Evolutionary conservation across 1,140 invertebrate genomes (phyloP), one percentile per base, ranked within the genome.

Genomic region (Rhyacophila brunnea): DNA sequence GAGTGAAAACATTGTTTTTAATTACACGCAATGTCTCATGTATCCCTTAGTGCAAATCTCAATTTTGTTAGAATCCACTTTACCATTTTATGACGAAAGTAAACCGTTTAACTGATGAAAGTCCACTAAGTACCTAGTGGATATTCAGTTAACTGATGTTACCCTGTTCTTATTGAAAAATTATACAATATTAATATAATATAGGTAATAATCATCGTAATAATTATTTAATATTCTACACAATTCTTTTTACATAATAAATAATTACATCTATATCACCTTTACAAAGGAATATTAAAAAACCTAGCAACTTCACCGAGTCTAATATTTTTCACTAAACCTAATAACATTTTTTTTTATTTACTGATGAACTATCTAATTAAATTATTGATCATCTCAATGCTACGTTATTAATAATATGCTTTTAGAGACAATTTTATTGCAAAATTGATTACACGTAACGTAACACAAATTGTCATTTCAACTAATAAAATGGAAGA

Each of bases 61-160:
- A 50, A 61, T 55, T 48, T 61, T 65, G 63, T 65, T 65, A 65
- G 63, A 65, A 65, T 65, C 45, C 63, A 65, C 63, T 65, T 65
- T 65, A 65, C 63, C 63, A 64, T 65, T 65, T n/a, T 57, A 38
- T 54, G 44, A 60, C 17, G 49, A 65, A 64, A 60, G 58, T 61
- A 61, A 61, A 61, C 54, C 55, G 54, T 61, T 61, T 50, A 58
- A 65, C 58, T 54, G 63, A 55, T 42, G 34, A 38, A 23, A 46
- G 58, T 53, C 52, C 60, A 46, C 50, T 43, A 35, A 43, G n/a
- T n/a, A n/a, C n/a, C n/a, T n/a, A n/a, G n/a, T 47, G 57, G 52
- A 57, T 53, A 38, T 42, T 53, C 62, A 64, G 62, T 60, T 46
- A 64, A 64, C 62, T 64, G 62, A 64, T 59, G 52, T 64, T 64